These are phyloP conservation scores for Chelmon rostratus DNA, from an alignment of 2,797 vertebrate genomes.

Conservation along the genomic window DNA sequence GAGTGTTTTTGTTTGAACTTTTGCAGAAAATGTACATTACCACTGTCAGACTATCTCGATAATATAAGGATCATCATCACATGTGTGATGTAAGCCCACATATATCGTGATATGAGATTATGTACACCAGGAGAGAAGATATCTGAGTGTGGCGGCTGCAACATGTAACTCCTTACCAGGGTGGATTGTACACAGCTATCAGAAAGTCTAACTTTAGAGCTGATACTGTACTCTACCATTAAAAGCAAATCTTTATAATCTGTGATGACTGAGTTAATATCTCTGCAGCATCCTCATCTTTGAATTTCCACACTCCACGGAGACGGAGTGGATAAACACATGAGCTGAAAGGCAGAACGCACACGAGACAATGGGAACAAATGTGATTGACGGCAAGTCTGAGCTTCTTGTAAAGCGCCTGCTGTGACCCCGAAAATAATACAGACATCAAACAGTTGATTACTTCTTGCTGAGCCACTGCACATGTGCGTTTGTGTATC, in stretches of 20 bases:
- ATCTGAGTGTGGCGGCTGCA: background rate
- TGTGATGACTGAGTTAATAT: constrained; percentile 18
- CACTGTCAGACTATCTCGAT: no score
- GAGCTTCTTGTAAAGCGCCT: constrained; percentile 55
- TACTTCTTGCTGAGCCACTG: constrained; percentile 48
- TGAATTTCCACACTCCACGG: constrained; percentile 16
- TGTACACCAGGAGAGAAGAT: constrained; percentile 8
- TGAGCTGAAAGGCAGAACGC: constrained; percentile 48
- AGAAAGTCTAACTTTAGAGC: constrained; percentile 28
- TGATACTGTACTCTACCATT: constrained; percentile 8
- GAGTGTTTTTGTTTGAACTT: no score
- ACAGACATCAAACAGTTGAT: constrained; percentile 63
- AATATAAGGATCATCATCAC: no score
- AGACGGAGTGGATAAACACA: constrained; percentile 45
- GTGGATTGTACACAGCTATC: background rate
- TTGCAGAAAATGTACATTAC: no score
- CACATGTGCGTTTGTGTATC: constrained; percentile 26
- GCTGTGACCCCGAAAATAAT: constrained; percentile 69
- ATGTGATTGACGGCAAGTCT: constrained; percentile 59
- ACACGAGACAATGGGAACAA: constrained; percentile 61
- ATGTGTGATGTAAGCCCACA: no score
- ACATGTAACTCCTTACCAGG: background rate
- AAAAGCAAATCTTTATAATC: constrained; percentile 47
- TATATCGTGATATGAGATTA: constrained; percentile 25
- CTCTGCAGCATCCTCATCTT: constrained; percentile 25